Percentiles rank a stretch among this genome's conserved stretches.
Conservation (phyloP, 2,113 vertebrate species). For the Brachyhypopomus occidentalis region DNA sequence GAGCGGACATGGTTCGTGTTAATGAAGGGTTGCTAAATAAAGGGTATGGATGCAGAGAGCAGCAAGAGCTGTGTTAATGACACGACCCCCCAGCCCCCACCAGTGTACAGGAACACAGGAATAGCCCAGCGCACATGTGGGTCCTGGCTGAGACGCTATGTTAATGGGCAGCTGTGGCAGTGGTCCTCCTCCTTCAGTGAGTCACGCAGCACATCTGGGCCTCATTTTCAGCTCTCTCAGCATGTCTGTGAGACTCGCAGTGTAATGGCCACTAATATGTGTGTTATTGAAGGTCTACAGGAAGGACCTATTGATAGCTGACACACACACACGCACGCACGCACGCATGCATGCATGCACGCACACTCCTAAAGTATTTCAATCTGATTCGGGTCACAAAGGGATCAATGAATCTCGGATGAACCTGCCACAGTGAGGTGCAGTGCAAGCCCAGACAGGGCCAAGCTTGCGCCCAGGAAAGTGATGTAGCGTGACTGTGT, state of each 20-base stretch:
- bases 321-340: no score
- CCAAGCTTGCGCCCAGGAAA: no score
- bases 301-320: no score
- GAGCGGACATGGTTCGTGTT: slow-evolving; percentile 34
- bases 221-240: slow-evolving; percentile 36
- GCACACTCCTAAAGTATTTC: no score
- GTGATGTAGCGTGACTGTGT: no score
- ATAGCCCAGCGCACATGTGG: not conserved
- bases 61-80: slow-evolving; percentile 18
- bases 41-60: slow-evolving; percentile 25
- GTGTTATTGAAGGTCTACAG: not conserved
- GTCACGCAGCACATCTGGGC: slow-evolving; percentile 8
- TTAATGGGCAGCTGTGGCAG: slow-evolving; percentile 37
- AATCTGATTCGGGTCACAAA: no score
- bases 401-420: no score
- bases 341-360: no score
- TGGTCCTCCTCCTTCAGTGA: slow-evolving; percentile 37
- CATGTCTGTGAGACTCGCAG: slow-evolving; percentile 15
- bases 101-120: not conserved
- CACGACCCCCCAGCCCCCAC: slow-evolving; percentile 8
- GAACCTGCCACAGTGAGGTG: no score
- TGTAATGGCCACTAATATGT: not conserved
- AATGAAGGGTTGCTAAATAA: slow-evolving; percentile 56
- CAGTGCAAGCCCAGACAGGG: no score
- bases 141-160: slow-evolving; percentile 16